phyloP scores from a whole-genome alignment of 1,140 invertebrate genomes.

The Kradibia gibbosae region DNA sequence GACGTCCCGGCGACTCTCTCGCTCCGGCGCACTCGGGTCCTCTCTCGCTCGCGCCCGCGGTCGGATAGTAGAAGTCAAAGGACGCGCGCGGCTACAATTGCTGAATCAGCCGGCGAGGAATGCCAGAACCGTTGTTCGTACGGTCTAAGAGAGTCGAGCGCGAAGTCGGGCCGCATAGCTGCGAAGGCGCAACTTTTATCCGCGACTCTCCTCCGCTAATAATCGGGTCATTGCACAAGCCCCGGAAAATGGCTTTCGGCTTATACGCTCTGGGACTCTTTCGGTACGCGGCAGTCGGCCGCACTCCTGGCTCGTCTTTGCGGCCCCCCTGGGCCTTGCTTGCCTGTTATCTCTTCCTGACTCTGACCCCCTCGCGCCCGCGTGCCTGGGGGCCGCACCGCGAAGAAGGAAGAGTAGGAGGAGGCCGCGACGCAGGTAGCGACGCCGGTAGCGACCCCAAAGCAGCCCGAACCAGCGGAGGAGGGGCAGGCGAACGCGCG shows the following conservation, averaged over 20 bases:
- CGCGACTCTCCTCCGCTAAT: conserved; percentile 29
- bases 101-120: conserved; percentile 49
- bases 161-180: conserved; percentile 8
- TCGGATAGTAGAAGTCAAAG: conserved; percentile 28
- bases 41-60: neutral
- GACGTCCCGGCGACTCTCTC: no score
- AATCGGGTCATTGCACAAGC: conserved; percentile 47
- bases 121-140: conserved; percentile 50
- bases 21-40: neutral
- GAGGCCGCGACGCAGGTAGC: neutral
- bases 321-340: no score
- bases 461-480: no score
- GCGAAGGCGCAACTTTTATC: conserved; percentile 33
- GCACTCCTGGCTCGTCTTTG: no score
- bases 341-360: no score
- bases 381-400: neutral
- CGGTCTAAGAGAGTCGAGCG: conserved; percentile 15
- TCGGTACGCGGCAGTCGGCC: no score
- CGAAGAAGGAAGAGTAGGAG: neutral
- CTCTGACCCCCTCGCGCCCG: neutral
- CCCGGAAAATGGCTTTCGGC: conserved; percentile 27
- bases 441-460: no score
- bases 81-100: conserved; percentile 22
- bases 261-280: conserved; percentile 6
- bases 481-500: no score